These are phyloP conservation scores for Trinorchestia longiramus DNA, from an alignment of 1,140 invertebrate genomes.

Conservation along the genomic window DNA sequence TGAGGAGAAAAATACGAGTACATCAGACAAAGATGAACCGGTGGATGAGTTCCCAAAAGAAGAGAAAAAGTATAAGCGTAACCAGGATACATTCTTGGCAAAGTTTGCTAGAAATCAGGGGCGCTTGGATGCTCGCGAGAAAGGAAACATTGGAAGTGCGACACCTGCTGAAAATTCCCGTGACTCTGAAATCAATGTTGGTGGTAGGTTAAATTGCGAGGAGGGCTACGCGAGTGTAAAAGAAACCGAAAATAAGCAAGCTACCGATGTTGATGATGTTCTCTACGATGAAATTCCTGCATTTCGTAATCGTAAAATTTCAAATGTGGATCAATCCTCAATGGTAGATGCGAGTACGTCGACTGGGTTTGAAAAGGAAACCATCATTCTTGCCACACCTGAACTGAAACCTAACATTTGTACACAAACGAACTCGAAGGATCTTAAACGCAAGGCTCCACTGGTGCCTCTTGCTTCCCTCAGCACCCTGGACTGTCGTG, in stretches of 20 bases:
- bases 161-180: neutral
- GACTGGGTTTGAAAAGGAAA: neutral
- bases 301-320: neutral
- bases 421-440: neutral
- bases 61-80: neutral
- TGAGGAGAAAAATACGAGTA: neutral
- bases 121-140: neutral
- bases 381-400: neutral
- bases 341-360: conserved; percentile 8
- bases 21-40: neutral
- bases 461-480: neutral
- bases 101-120: conserved; percentile 26
- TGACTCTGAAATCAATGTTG: neutral
- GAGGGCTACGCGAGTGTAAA: neutral
- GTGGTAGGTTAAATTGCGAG: neutral
- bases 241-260: neutral
- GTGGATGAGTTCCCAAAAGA: neutral
- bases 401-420: conserved; percentile 13
- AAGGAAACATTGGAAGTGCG: neutral
- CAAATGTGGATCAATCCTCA: neutral
- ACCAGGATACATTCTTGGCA: conserved; percentile 42
- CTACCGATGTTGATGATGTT: neutral
- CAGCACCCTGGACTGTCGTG: neutral
- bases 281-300: conserved; percentile 36
- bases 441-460: neutral